Evolutionary conservation across 2,888 invertebrate genomes (phyloP).

Genomic region (Adelphocoris suturalis): DNA sequence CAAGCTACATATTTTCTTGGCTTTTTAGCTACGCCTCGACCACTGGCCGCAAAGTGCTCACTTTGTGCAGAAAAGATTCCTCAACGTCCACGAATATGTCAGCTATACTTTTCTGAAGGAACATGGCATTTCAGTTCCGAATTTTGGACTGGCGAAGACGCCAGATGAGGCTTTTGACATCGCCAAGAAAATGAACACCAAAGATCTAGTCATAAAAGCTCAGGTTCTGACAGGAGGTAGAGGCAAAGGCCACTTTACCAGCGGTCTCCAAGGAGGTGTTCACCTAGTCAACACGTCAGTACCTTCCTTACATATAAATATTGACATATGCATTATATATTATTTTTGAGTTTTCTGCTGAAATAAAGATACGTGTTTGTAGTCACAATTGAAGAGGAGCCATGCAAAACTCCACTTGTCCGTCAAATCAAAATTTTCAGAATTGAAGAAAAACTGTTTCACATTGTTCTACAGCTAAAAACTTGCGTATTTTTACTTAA

Average conservation of each 20-base stretch:
- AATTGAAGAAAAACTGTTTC: too few species aligned
- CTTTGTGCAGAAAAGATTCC: conserved; percentile 83
- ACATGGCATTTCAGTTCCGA: conserved; percentile 93
- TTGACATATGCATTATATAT: too few species aligned
- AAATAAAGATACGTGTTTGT: too few species aligned
- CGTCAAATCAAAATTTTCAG: too few species aligned
- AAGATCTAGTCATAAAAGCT: conserved; percentile 92
- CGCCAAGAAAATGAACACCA: conserved; percentile 87
- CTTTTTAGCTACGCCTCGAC: neutral
- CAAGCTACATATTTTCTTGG: too few species aligned
- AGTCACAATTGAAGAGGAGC: too few species aligned
- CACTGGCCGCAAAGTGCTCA: neutral
- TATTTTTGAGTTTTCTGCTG: too few species aligned
- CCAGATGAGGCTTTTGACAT: conserved; percentile 89
- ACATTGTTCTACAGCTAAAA: too few species aligned
- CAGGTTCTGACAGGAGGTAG: conserved; percentile 96
- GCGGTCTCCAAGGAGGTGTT: conserved; percentile 96
- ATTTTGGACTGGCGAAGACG: conserved; percentile 92
- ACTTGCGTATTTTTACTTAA: too few species aligned
- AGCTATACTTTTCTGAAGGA: conserved; percentile 93
- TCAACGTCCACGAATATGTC: conserved; percentile 97
- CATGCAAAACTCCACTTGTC: too few species aligned
- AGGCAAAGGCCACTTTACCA: conserved; percentile 95
- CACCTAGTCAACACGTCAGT: conserved; percentile 58
- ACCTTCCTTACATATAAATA: too few species aligned